Evolutionary conservation across 2,797 vertebrate species (phyloP).

Genomic region (Leptodactylus fallax): DNA sequence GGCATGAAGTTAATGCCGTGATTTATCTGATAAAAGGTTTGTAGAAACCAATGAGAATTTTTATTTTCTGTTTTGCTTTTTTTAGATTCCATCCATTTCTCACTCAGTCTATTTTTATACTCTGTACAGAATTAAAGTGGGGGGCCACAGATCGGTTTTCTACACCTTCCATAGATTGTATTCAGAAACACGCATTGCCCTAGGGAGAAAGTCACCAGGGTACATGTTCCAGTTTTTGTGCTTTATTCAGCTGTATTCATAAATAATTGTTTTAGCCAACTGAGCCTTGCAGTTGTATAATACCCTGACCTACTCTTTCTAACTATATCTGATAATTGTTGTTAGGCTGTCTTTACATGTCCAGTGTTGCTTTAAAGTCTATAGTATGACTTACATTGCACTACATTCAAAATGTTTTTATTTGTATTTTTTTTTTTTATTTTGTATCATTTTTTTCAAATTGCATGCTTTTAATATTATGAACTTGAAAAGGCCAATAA

Average conservation of each 20-base stretch:
- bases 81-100: constrained; percentile 23
- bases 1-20: constrained; percentile 16
- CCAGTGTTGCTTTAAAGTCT: too few relatives aligned
- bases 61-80: too few relatives aligned
- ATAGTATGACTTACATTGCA: too few relatives aligned
- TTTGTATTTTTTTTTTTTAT: too few relatives aligned
- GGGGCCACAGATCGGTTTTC: constrained; percentile 35
- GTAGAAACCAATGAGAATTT: constrained; percentile 4
- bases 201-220: not conserved
- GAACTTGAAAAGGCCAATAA: too few relatives aligned
- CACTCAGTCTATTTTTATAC: constrained; percentile 23
- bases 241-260: constrained; percentile 38
- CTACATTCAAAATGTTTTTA: too few relatives aligned
- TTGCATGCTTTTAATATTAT: too few relatives aligned
- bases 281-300: not conserved
- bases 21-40: constrained; percentile 40
- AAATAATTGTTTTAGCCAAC: constrained; percentile 22
- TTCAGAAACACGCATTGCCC: constrained; percentile 16
- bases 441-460: too few relatives aligned
- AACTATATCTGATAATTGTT: not conserved
- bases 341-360: too few relatives aligned
- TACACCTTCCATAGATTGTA: constrained; percentile 30
- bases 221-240: constrained; percentile 43
- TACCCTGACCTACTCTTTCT: not conserved
- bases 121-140: not conserved